A percentile compares a stretch with the other conserved stretches of the same genome.
Conservation (phyloP, 2,888 invertebrate genomes). For the Ganaspis brasiliensis region DNA sequence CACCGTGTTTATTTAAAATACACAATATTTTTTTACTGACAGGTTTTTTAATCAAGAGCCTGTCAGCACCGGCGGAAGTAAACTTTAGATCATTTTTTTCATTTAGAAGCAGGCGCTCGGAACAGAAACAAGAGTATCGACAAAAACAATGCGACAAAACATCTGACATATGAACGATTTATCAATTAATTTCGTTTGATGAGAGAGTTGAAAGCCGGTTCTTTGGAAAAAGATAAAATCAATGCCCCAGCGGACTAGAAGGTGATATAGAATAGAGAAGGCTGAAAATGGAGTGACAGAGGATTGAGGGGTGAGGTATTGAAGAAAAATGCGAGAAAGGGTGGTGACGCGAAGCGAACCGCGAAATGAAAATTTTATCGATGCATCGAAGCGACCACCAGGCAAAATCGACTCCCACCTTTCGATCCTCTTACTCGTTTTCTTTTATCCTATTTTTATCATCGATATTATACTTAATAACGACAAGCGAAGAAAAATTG, state of each 20-base stretch:
- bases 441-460: constrained; percentile 16
- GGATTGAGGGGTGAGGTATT: constrained; percentile 17
- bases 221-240: constrained; percentile 21
- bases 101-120: no score
- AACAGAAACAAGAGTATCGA: no score
- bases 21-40: neutral
- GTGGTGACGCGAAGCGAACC: constrained; percentile 58
- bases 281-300: constrained; percentile 34
- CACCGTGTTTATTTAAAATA: neutral
- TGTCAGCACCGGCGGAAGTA: neutral
- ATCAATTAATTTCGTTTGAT: constrained; percentile 15
- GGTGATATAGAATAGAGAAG: neutral
- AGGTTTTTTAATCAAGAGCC: constrained; percentile 19
- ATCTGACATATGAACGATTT: constrained; percentile 1
- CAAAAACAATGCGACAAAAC: neutral
- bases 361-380: constrained; percentile 74
- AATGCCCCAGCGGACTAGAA: constrained; percentile 9
- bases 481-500: neutral
- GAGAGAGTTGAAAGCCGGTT: constrained; percentile 12
- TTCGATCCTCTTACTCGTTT: neutral
- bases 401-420: neutral
- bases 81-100: neutral
- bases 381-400: constrained; percentile 66
- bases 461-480: constrained; percentile 22
- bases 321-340: constrained; percentile 47